Percentiles rank a stretch among this genome's conserved stretches.
These are phyloP conservation scores for Rotaria sp. DNA, from an alignment of 2,888 invertebrate species.

Conservation along the genomic window DNA sequence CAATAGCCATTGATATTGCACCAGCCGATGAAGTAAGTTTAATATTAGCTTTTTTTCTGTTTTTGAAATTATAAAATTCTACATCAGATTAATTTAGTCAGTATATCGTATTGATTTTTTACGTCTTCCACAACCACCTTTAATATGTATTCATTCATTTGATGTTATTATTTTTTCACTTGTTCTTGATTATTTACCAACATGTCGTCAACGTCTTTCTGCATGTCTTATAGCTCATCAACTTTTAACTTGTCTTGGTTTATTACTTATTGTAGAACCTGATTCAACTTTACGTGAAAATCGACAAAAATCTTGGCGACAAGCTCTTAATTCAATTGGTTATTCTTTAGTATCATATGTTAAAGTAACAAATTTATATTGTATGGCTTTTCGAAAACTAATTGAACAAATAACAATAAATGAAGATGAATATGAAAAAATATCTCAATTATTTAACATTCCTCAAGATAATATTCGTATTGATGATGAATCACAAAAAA, in stretches of 20 bases:
- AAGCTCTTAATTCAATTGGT: background rate
- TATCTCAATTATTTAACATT: background rate
- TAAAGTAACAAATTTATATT: background rate
- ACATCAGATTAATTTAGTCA: background rate
- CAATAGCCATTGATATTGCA: background rate
- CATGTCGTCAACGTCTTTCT: background rate
- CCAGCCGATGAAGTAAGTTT: background rate
- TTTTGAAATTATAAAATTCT: too few species aligned
- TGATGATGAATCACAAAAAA: background rate
- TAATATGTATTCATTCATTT: background rate
- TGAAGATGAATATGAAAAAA: background rate
- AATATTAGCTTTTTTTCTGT: background rate
- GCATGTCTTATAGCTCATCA: background rate
- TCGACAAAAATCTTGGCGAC: background rate
- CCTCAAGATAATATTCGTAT: background rate
- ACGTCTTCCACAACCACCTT: background rate
- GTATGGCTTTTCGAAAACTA: background rate
- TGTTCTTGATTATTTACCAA: background rate
- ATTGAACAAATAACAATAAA: background rate
- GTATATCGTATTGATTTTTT: background rate
- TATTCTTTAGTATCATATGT: background rate
- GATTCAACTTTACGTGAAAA: background rate
- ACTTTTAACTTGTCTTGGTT: background rate
- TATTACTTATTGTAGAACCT: background rate
- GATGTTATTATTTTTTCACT: background rate